Percentiles rank a stretch among this genome's conserved stretches.
Evolutionary conservation across 2,797 vertebrate genomes (phyloP).

Genomic region (Remorina albescens): DNA sequence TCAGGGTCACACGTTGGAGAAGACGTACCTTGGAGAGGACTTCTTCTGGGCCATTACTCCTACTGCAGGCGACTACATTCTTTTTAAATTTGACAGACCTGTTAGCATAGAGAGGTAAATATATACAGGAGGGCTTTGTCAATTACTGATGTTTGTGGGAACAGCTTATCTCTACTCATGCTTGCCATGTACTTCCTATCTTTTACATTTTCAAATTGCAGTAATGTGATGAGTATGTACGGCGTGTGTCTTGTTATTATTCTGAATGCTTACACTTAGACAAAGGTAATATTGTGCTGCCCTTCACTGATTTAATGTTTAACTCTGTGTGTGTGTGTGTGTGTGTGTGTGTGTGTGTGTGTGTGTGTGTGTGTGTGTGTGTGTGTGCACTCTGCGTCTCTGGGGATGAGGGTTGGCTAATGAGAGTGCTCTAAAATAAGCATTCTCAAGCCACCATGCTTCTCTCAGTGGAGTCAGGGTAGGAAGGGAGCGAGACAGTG

Average conservation of each 20-base stretch:
- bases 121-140: neutral
- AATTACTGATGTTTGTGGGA: neutral
- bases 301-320: slow-evolving; percentile 36
- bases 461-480: slow-evolving; percentile 52
- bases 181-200: no score
- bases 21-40: slow-evolving; percentile 96
- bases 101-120: slow-evolving; percentile 94
- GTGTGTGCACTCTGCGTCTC: slow-evolving; percentile 25
- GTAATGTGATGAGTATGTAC: neutral
- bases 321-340: neutral
- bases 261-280: neutral
- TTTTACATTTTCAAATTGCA: slow-evolving; percentile 1
- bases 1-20: slow-evolving; percentile 96
- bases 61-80: slow-evolving; percentile 91
- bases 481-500: slow-evolving; percentile 25
- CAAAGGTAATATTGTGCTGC: slow-evolving; percentile 11
- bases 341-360: no score
- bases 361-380: no score
- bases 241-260: neutral
- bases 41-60: slow-evolving; percentile 99
- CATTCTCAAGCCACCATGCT: slow-evolving; percentile 57
- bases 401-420: slow-evolving; percentile 74
- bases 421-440: slow-evolving; percentile 83
- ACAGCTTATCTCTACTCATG: no score
- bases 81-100: slow-evolving; percentile 97